Evolutionary conservation across 92 coral and sea anemone genomes (phyloP).

Genomic region (Muricea muricata): DNA sequence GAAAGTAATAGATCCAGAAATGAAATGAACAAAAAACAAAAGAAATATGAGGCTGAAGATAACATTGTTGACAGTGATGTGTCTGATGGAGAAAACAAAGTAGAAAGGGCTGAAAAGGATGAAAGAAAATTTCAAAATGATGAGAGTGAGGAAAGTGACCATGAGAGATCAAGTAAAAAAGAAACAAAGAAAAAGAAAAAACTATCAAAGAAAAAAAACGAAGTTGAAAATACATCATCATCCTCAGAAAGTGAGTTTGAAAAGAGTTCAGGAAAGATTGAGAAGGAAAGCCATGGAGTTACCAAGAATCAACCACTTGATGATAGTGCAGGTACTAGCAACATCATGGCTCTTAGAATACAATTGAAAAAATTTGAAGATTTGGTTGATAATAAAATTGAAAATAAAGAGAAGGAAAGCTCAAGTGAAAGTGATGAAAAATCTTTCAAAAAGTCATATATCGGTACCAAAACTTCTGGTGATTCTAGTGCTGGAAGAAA

Average conservation of each 20-base stretch:
- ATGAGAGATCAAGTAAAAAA: not conserved
- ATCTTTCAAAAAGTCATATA: not conserved
- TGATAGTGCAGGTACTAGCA: not conserved
- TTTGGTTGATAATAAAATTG: not conserved
- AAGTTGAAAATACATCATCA: not conserved
- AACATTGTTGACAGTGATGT: conserved; percentile 9
- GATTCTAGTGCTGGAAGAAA: not conserved
- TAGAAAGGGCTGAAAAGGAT: not conserved
- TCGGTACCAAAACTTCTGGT: not conserved
- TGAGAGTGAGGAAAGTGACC: not conserved
- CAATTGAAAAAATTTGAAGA: not conserved
- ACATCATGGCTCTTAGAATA: not conserved
- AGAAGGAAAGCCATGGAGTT: too few relatives aligned
- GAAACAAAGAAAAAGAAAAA: not conserved
- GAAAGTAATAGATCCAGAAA: not conserved
- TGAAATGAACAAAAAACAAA: conserved; percentile 6
- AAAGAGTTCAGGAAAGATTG: not conserved
- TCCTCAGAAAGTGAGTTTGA: not conserved
- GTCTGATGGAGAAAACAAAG: not conserved
- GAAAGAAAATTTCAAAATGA: too few relatives aligned
- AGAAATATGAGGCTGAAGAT: not conserved
- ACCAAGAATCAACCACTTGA: not conserved
- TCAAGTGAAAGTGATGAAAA: not conserved
- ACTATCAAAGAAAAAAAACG: not conserved
- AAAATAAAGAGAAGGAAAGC: not conserved